Conservation (phyloP, 2,888 invertebrate species). For the Holacanthella duospinosa region DNA sequence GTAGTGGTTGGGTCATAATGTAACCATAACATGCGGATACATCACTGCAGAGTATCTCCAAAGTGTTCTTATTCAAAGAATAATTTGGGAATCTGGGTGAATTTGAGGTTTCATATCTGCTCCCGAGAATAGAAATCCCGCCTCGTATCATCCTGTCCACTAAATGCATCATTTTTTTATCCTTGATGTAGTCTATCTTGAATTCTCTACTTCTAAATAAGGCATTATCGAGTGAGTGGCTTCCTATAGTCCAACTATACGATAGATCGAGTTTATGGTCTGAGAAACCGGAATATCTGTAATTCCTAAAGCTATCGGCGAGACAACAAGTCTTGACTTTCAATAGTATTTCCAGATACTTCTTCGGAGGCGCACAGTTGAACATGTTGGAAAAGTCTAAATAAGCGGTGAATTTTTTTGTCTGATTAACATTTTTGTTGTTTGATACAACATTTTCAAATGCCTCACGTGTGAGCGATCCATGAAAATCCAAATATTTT, state of each 20-base stretch:
- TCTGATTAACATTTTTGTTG: background rate
- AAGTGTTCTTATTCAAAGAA: background rate
- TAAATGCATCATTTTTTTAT: background rate
- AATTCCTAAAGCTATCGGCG: background rate
- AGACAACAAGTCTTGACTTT: background rate
- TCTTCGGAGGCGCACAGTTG: background rate
- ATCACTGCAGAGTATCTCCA: background rate
- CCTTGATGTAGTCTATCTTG: background rate
- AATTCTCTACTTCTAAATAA: background rate
- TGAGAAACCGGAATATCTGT: background rate
- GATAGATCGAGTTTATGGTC: background rate
- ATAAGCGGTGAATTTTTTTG: background rate
- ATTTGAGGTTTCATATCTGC: background rate
- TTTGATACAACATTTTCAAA: background rate
- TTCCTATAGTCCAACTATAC: background rate
- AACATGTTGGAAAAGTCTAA: background rate
- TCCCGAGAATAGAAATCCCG: background rate
- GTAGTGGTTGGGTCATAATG: too few species aligned
- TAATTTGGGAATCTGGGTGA: background rate
- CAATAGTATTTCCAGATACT: background rate
- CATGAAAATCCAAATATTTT: background rate
- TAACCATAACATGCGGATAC: background rate
- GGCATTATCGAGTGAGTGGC: background rate
- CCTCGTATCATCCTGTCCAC: background rate
- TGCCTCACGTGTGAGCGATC: background rate